These are phyloP conservation scores for Conomelus anceps DNA, from an alignment of 2,888 invertebrate species.

Conservation along the genomic window DNA sequence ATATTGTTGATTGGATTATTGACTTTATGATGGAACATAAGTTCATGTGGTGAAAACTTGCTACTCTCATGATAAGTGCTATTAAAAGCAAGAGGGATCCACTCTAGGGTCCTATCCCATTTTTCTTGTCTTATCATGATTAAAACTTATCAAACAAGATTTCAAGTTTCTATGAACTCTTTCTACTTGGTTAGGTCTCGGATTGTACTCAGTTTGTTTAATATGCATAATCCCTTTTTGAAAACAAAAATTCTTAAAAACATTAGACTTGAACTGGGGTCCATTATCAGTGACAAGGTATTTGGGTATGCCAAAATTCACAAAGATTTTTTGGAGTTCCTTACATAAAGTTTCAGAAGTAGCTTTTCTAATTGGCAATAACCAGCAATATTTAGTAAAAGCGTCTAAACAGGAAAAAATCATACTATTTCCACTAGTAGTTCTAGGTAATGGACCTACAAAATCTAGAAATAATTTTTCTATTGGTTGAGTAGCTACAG, in stretches of 20 bases:
- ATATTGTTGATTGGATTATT: too few species aligned
- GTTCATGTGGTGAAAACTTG: too few species aligned
- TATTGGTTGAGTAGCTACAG: not conserved
- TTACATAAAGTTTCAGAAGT: not conserved
- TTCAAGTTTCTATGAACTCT: too few species aligned
- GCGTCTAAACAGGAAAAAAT: not conserved
- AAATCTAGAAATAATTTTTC: constrained; percentile 12
- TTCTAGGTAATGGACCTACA: constrained; percentile 3
- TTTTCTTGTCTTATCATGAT: too few species aligned
- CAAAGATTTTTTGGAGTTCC: not conserved
- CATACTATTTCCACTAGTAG: not conserved
- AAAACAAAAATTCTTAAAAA: too few species aligned
- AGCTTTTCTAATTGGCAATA: constrained; percentile 2
- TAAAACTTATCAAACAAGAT: too few species aligned
- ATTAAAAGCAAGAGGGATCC: too few species aligned
- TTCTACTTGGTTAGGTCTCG: constrained; percentile 9
- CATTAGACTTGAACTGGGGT: constrained; percentile 3
- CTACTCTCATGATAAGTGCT: too few species aligned
- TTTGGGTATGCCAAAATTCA: constrained; percentile 6
- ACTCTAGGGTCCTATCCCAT: too few species aligned
- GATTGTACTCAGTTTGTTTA: not conserved
- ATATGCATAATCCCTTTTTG: not conserved
- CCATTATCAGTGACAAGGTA: constrained; percentile 9
- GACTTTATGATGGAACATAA: too few species aligned
- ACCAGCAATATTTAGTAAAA: not conserved